phyloP scores from a whole-genome alignment of 2,113 vertebrate genomes.

The Neomonachus schauinslandi region DNA sequence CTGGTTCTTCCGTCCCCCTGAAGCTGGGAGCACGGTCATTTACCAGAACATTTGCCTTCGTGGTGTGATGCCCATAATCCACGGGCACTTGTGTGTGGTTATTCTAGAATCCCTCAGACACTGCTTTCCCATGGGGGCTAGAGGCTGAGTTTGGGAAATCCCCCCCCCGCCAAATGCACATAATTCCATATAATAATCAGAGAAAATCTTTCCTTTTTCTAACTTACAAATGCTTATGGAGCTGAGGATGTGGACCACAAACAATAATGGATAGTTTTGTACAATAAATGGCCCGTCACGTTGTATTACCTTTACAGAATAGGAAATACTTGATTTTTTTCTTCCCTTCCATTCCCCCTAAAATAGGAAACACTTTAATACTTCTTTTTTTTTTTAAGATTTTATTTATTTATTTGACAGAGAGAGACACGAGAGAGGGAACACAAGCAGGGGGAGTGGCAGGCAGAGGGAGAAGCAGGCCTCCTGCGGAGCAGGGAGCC shows the following conservation, averaged over 20 bases:
- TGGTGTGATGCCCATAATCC: too few species aligned
- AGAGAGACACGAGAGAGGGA: too few species aligned
- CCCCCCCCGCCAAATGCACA: neutral
- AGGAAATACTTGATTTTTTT: neutral
- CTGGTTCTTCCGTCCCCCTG: neutral
- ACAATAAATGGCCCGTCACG: fast-evolving
- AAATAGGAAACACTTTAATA: neutral
- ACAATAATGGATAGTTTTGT: neutral
- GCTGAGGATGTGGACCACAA: neutral
- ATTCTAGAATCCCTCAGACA: neutral
- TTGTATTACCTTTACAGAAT: neutral
- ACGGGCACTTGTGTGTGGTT: neutral
- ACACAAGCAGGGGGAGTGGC: too few species aligned
- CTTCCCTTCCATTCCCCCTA: neutral
- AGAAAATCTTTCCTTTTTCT: neutral
- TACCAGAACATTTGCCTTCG: fast-evolving
- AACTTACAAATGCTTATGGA: neutral
- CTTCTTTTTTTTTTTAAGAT: neutral
- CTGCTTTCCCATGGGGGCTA: neutral
- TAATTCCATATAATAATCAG: neutral
- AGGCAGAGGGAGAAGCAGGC: too few species aligned
- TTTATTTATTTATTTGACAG: too few species aligned
- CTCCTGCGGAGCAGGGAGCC: too few species aligned
- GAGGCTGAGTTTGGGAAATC: neutral
- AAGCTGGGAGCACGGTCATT: neutral